Base-by-base conservation (phyloP, 2,797 vertebrate genomes). In the Glyptemys insculpta region DNA sequence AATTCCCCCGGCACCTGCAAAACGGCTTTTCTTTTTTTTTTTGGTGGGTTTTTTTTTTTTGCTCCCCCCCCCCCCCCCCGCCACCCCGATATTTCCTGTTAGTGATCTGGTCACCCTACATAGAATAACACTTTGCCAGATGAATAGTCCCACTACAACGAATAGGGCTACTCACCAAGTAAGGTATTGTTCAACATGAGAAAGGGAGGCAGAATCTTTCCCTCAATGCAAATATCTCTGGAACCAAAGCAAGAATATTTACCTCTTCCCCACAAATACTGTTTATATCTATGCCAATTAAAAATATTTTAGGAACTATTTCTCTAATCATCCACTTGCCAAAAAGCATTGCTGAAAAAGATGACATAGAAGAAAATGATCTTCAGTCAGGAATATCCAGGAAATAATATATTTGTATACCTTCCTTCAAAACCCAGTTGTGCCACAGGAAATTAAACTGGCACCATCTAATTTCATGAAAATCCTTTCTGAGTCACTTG, bases 381-480 rank as follows among this genome's bases (percentile, higher is more conserved):
- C 90, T 93, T 86, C 74, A 94, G 21, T 21, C 72, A 82, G 94
- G 86, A 97, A 96, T 97, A 95, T 82, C 59, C 65, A 87, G 86
- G 88, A 65, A 95, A 96, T 82, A 97, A 95, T 91, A 83, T 50
- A 83, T 56, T 95, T 95, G 94, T 81, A 94, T 94, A 81, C 94
- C 27, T 91, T 92, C 94, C 85, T 84, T 95, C 83, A 90, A 94
- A 97, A 94, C 81, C 87, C 49, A 92, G 54, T 96, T 97, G 74
- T 85, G 74, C 89, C 89, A 91, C 89, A 89, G 91, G 96, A 97
- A 96, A 97, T 96, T 93, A 94, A 88, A 95, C 89, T 89, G 81
- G 94, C 56, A 92, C 81, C 56, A 23, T 57, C 89, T 96, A 97
- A 97, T 97, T 85, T 94, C 81, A 83, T 93, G 89, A 79, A 97